Evolutionary conservation across 2,888 invertebrate genomes (phyloP), one percentile per base, ranked within the genome.

Genomic region (Clostera curtula): DNA sequence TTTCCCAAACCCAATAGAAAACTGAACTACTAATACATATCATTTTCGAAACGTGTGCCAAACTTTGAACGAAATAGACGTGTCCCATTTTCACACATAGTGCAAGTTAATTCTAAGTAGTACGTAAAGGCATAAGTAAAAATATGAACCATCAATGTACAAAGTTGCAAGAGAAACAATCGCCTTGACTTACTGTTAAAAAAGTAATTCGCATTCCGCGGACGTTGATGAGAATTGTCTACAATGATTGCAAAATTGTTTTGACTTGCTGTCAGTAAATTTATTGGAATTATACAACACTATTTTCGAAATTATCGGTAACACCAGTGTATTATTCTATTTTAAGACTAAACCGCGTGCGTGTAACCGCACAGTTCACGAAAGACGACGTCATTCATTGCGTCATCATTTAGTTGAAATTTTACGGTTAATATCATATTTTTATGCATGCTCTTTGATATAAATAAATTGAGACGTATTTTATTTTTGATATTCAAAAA

Each of bases 401-500:
- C n/a, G n/a, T 40, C 39, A 53, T 45, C 48, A 47, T 50, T 53
- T 50, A 37, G 50, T 45, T 48, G 43, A 42, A 49, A 42, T 48
- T 48, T 36, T 56, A 52, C 40, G 42, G 50, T 55, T 51, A 52
- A 62, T 56, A 56, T 57, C 50, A 62, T 72, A 67, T 70, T 70
- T 65, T 69, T 63, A 57, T 61, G 68, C 51, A 56, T 58, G 47
- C 55, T 66, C 61, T 65, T n/a, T 57, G 42, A 56, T 61, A 57
- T 50, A 22, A 5, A 54, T 56, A 47, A 61, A 62, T 55, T 53
- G 53, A 67, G 56, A 60, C 60, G 51, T 57, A 62, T 72, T 63
- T 80, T 82, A 82, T 82, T 82, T 82, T 82, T 82, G 82, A 82
- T 82, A 82, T 72, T 71, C 71, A 64, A 64, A 68, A 72, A 57